phyloP scores from a whole-genome alignment of 2,113 vertebrate species.

The Sporophila hypoxantha region DNA sequence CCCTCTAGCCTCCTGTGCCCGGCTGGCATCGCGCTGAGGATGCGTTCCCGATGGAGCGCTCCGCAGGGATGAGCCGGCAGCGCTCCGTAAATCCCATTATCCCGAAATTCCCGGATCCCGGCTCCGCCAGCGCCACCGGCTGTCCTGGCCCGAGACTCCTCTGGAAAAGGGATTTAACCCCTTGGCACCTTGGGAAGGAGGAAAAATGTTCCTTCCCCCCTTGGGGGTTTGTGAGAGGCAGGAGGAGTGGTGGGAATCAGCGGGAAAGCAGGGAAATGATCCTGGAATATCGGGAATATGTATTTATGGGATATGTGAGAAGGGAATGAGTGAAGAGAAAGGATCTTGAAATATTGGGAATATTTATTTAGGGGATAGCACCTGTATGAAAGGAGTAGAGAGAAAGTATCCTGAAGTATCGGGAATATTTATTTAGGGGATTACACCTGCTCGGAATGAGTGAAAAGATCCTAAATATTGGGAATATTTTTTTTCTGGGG shows the following conservation, averaged over 20 bases:
- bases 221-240: neutral
- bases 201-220: neutral
- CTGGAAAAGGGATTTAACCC: neutral
- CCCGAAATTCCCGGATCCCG: neutral
- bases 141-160: neutral
- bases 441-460: neutral
- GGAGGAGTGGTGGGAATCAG: neutral
- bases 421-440: neutral
- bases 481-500: neutral
- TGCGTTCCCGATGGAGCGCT: neutral
- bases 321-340: neutral
- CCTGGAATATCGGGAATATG: neutral
- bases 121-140: constrained; percentile 53
- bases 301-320: neutral
- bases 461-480: neutral
- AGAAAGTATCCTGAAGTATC: neutral
- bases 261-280: neutral
- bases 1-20: too few relatives aligned
- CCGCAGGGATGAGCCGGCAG: neutral
- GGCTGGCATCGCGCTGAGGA: neutral
- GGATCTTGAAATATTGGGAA: neutral
- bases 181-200: neutral
- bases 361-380: neutral
- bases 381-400: accelerated
- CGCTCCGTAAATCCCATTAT: constrained; percentile 26